These are phyloP conservation scores for Tonatia bakeri DNA, from an alignment of 2,113 vertebrate species.

Conservation along the genomic window DNA sequence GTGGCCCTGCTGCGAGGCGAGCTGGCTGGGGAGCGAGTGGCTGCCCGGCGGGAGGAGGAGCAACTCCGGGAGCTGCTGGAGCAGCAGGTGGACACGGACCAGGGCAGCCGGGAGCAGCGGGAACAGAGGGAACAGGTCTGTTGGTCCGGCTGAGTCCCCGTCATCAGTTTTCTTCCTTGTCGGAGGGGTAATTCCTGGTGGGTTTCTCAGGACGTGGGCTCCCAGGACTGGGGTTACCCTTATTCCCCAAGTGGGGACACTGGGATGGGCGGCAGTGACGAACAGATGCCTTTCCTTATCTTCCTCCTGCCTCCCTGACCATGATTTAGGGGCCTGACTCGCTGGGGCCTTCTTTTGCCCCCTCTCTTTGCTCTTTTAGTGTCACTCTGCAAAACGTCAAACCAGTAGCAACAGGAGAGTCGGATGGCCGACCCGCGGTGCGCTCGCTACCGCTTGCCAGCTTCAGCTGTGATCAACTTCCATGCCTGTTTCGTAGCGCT, in stretches of 20 bases:
- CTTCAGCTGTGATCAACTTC: not conserved
- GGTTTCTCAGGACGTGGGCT: not conserved
- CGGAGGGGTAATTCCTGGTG: not conserved
- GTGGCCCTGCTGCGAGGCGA: slow-evolving; percentile 88
- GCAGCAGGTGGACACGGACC: slow-evolving; percentile 52
- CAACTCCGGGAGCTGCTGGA: slow-evolving; percentile 80
- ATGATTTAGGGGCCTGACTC: not conserved
- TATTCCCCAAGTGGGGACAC: not conserved
- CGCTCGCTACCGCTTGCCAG: not conserved
- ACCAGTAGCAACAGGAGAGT: not conserved
- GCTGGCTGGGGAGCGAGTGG: slow-evolving; percentile 84
- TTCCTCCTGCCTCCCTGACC: not conserved
- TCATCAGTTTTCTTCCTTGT: not conserved
- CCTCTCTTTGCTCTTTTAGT: not conserved
- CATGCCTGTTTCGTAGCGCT: not conserved
- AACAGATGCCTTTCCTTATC: not conserved
- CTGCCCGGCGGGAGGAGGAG: slow-evolving; percentile 79
- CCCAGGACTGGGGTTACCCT: not conserved
- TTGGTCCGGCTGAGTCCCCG: not conserved
- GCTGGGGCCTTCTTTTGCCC: not conserved
- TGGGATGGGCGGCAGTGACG: not conserved
- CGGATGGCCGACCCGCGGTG: not conserved
- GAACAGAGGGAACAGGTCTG: slow-evolving; percentile 72
- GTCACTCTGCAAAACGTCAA: not conserved
- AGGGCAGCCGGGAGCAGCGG: slow-evolving; percentile 52